Base-by-base conservation (phyloP, 2,113 vertebrate genomes). In the Semnopithecus entellus region DNA sequence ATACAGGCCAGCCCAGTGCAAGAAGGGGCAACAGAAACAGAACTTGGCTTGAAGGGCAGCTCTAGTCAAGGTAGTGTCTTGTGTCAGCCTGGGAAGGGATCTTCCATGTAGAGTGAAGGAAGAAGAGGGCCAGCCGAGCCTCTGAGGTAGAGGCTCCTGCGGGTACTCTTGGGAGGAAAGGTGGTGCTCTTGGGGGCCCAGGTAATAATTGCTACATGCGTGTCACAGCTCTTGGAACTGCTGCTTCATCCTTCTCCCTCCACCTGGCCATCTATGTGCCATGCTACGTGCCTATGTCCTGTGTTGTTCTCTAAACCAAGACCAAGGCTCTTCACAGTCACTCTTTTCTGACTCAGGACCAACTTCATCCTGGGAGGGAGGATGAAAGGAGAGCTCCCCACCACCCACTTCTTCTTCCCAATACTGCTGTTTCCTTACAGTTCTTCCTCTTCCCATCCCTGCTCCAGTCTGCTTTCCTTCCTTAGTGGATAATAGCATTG, bases 11-110 rank as follows among this genome's bases (percentile, higher is more conserved):
- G 79, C 43, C 25, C 94, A 64, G 81, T 48, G 88, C 43, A 96
- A 27, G 57, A 97, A 76, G 48, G 40, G 45, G 43, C 48, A 64
- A 61, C 48, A 90, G 83, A 84, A 70, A 25, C 22, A 81, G 95
- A 97, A 96, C 95, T 55, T 66, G 87, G 91, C 78, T 64, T 70
- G 95, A 87, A 91, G 97, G 95, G 82, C 91, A 83, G 70, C 85
- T 95, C 35, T 80, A 85, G 92, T 95, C 64, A 96, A 79, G 48
- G 66, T 73, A 57, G n/a, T 79, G 57, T 84, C 79, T 38, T 35
- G 43, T 45, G 40, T 73, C 45, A 45, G 78, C 83, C 59, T 10
- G 1, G 23, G 61, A 88, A 45, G 22, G 23, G 43, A 32, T 13
- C 18, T 38, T 27, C 38, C 30, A 5, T 0, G 7, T 17, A 38